These are phyloP conservation scores for Probosciger aterrimus DNA, from an alignment of 2,113 vertebrate genomes.

Conservation along the genomic window DNA sequence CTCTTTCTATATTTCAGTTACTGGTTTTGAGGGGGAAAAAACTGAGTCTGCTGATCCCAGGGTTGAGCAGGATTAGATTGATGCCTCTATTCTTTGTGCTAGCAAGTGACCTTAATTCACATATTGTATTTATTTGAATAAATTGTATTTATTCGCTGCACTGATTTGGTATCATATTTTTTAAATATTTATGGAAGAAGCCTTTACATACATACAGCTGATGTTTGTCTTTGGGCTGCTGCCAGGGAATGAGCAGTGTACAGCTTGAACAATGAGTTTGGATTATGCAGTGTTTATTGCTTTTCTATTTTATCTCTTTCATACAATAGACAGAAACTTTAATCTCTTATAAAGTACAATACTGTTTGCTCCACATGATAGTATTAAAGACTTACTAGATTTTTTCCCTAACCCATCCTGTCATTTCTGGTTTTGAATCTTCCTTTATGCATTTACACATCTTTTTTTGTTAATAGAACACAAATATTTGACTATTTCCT, in stretches of 20 bases:
- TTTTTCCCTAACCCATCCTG: not conserved
- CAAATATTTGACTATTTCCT: slow-evolving; percentile 10
- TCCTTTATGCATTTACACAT: not conserved
- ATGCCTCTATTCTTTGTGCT: not conserved
- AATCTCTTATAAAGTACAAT: slow-evolving; percentile 18
- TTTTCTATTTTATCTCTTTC: slow-evolving; percentile 34
- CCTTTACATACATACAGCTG: not conserved
- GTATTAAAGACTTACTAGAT: not conserved
- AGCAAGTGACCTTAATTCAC: not conserved
- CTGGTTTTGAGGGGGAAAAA: not conserved
- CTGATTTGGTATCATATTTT: not conserved
- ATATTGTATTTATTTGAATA: slow-evolving; percentile 4
- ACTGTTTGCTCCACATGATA: not conserved
- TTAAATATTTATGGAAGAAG: not conserved
- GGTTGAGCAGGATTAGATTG: not conserved
- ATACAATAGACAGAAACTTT: not conserved
- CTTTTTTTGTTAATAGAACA: not conserved
- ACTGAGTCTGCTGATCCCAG: not conserved
- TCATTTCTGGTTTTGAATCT: slow-evolving; percentile 9
- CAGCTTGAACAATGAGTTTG: slow-evolving; percentile 4
- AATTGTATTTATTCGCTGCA: not conserved
- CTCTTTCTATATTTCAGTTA: not conserved
- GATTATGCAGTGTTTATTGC: slow-evolving; percentile 28
- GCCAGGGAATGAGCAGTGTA: not conserved
- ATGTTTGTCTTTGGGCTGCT: slow-evolving; percentile 6